phyloP scores from a whole-genome alignment of 2,113 vertebrate genomes.

The Leptocoma aspasia region DNA sequence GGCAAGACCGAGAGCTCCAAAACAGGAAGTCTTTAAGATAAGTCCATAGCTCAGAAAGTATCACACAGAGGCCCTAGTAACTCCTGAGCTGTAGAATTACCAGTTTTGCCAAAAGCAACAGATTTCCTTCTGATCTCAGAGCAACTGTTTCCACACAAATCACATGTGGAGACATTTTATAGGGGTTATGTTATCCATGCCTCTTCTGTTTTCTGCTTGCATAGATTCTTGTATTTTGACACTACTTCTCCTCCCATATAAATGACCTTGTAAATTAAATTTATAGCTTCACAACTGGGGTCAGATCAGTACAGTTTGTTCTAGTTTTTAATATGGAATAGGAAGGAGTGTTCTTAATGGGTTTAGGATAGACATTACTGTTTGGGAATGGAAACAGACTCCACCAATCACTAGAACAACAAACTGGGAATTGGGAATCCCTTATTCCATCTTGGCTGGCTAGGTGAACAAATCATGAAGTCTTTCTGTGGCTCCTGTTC shows the following conservation, averaged over 20 bases:
- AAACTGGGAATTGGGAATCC: conserved; percentile 43
- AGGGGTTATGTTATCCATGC: conserved; percentile 48
- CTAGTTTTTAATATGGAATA: conserved; percentile 29
- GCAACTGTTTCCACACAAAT: conserved; percentile 60
- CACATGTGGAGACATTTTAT: conserved; percentile 43
- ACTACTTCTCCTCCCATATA: conserved; percentile 48
- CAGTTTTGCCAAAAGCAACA: conserved; percentile 56
- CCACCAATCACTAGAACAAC: conserved; percentile 14
- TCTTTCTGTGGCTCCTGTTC: neutral
- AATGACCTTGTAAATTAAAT: conserved; percentile 55
- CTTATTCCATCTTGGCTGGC: neutral
- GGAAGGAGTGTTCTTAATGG: conserved; percentile 19
- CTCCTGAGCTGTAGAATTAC: conserved; percentile 16
- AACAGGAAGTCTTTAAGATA: conserved; percentile 51
- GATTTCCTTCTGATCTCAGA: conserved; percentile 51
- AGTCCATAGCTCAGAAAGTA: conserved; percentile 19
- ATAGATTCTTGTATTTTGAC: conserved; percentile 54
- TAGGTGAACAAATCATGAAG: conserved; percentile 16
- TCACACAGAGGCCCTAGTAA: conserved; percentile 23
- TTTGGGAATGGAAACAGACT: conserved; percentile 34
- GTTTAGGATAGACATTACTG: conserved; percentile 9
- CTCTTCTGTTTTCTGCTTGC: conserved; percentile 53
- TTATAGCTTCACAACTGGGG: conserved; percentile 32
- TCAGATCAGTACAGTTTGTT: conserved; percentile 51
- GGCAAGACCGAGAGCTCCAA: neutral